Evolutionary conservation across 2,113 vertebrate genomes (phyloP).

Genomic region (Hemibagrus wyckioides): DNA sequence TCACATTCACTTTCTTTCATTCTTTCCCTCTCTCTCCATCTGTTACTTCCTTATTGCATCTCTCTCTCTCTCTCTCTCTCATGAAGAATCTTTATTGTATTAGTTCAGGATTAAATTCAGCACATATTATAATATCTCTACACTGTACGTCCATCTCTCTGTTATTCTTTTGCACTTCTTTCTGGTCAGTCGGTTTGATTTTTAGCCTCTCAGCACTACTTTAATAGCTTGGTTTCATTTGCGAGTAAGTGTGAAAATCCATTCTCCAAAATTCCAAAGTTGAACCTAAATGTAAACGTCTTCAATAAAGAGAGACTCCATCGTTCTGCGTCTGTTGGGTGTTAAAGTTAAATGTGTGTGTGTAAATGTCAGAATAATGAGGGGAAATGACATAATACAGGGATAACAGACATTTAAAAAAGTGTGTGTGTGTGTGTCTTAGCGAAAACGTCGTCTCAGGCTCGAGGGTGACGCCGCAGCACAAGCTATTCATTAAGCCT

Average conservation of each 20-base stretch:
- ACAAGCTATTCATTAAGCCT: slow-evolving; percentile 55
- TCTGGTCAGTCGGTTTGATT: neutral
- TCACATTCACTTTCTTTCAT: too few relatives aligned
- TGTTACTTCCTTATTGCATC: too few relatives aligned
- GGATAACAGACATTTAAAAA: neutral
- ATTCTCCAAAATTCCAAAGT: neutral
- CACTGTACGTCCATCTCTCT: too few relatives aligned
- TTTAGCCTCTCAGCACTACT: neutral
- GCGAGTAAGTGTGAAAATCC: neutral
- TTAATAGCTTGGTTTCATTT: neutral
- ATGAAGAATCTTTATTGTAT: too few relatives aligned
- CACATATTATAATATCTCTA: too few relatives aligned
- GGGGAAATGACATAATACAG: slow-evolving; percentile 35
- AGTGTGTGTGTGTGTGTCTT: slow-evolving; percentile 12
- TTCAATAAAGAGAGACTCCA: neutral
- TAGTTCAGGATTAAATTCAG: too few relatives aligned
- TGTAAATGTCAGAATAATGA: slow-evolving; percentile 3
- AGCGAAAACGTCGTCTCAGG: neutral
- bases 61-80: too few relatives aligned
- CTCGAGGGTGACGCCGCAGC: slow-evolving; percentile 28
- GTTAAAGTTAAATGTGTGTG: neutral
- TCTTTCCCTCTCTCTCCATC: too few relatives aligned
- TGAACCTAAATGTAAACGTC: neutral
- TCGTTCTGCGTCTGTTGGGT: neutral
- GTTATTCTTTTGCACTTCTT: too few relatives aligned